Evolutionary conservation across 2,113 vertebrate genomes (phyloP).

Genomic region (Ameiurus melas): DNA sequence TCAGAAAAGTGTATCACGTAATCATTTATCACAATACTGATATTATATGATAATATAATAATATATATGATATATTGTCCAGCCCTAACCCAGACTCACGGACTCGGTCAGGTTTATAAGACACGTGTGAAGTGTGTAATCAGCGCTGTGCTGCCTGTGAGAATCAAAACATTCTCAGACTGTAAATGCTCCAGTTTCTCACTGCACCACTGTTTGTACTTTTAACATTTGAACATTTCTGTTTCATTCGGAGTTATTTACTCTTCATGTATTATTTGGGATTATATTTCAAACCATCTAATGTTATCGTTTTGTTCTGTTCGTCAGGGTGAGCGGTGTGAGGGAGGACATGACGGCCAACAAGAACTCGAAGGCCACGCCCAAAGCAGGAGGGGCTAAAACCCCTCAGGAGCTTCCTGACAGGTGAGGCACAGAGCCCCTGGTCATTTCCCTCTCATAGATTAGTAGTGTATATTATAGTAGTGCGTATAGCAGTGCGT

Average conservation of each 20-base stretch:
- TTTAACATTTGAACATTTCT: too few relatives aligned
- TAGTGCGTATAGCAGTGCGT: neutral
- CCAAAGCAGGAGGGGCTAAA: slow-evolving; percentile 87
- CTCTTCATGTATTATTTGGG: too few relatives aligned
- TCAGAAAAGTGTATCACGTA: too few relatives aligned
- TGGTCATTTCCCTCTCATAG: neutral
- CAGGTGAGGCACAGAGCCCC: slow-evolving; percentile 77
- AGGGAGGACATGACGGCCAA: slow-evolving; percentile 96
- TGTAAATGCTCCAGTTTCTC: neutral
- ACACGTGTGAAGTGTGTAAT: neutral
- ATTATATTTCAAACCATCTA: neutral
- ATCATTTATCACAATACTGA: too few relatives aligned
- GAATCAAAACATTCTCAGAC: neutral
- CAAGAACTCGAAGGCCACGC: slow-evolving; percentile 87
- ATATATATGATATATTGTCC: too few relatives aligned
- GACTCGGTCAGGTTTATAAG: neutral
- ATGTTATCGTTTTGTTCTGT: neutral
- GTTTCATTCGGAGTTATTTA: neutral
- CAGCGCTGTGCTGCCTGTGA: neutral
- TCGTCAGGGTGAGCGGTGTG: slow-evolving; percentile 69
- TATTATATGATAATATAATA: too few relatives aligned
- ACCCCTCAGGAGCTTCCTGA: slow-evolving; percentile 81
- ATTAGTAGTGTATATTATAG: neutral
- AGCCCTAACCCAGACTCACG: neutral
- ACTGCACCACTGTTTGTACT: neutral